Percentiles rank a stretch among this genome's conserved stretches.
These are phyloP conservation scores for Morpho achilles DNA, from an alignment of 2,888 invertebrate species.

Conservation along the genomic window DNA sequence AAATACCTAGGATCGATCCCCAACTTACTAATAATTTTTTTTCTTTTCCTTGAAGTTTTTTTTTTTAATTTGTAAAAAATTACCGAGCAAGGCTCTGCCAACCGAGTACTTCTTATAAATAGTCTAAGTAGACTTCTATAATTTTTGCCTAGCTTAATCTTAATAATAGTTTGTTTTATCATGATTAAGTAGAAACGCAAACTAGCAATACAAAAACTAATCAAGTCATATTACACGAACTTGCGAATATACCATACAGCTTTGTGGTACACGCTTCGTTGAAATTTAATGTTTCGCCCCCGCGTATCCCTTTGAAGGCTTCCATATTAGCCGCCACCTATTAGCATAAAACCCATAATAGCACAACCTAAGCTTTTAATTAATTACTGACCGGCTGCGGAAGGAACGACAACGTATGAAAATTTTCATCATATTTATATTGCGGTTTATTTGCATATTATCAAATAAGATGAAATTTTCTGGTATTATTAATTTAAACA, in stretches of 20 bases:
- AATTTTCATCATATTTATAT: constrained; percentile 36
- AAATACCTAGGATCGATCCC: no score
- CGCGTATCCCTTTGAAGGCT: constrained; percentile 59
- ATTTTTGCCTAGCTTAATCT: neutral
- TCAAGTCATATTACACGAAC: constrained; percentile 10
- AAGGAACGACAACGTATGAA: constrained; percentile 44
- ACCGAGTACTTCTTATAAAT: no score
- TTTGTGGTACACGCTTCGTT: constrained; percentile 48
- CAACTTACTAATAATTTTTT: no score
- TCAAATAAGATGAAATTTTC: neutral
- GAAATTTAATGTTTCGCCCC: constrained; percentile 62
- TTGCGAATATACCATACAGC: constrained; percentile 32
- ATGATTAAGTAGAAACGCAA: no score
- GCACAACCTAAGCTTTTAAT: constrained; percentile 68
- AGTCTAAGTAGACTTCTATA: no score
- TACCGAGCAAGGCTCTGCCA: no score
- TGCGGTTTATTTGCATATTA: constrained; percentile 1
- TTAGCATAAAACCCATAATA: constrained; percentile 73
- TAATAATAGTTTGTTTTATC: neutral
- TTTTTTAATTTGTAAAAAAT: no score
- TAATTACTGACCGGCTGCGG: constrained; percentile 63
- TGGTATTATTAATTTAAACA: neutral
- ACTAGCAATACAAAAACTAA: constrained; percentile 35
- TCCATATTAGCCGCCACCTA: constrained; percentile 62
- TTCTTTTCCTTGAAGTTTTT: no score